Evolutionary conservation across 1,140 invertebrate genomes (phyloP).

Genomic region (Capitella teleta): DNA sequence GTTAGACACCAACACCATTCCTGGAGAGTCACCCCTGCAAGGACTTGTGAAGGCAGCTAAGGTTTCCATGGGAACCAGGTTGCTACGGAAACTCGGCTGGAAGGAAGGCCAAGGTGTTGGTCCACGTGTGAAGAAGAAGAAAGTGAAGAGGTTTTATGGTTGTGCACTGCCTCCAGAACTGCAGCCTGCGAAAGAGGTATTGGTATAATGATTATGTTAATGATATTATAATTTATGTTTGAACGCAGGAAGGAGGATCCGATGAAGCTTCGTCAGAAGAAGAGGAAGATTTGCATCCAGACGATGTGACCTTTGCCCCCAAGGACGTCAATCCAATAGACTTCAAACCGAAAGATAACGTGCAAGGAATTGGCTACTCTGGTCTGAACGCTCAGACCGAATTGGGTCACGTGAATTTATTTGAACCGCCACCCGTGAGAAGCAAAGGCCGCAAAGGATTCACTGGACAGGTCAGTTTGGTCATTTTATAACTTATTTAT

Average conservation of each 20-base stretch:
- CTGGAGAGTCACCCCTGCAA: slow-evolving; percentile 62
- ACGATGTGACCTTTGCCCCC: slow-evolving; percentile 60
- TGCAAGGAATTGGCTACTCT: slow-evolving; percentile 68
- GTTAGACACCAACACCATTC: slow-evolving; percentile 15
- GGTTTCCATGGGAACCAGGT: slow-evolving; percentile 71
- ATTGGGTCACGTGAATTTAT: slow-evolving; percentile 28
- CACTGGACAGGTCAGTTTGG: slow-evolving; percentile 51
- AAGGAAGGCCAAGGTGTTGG: slow-evolving; percentile 83
- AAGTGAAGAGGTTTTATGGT: slow-evolving; percentile 51
- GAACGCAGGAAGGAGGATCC: background rate
- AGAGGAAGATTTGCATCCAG: slow-evolving; percentile 27
- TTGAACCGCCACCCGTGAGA: slow-evolving; percentile 21
- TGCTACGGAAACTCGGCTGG: slow-evolving; percentile 72
- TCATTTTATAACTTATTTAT: background rate
- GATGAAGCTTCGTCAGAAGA: slow-evolving; percentile 24
- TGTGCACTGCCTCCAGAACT: slow-evolving; percentile 49
- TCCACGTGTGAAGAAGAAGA: slow-evolving; percentile 47
- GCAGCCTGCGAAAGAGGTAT: background rate
- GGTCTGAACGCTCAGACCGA: slow-evolving; percentile 49
- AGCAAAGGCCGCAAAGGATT: slow-evolving; percentile 54
- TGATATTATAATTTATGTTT: background rate
- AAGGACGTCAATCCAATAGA: slow-evolving; percentile 64
- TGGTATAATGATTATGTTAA: background rate
- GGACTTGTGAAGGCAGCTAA: slow-evolving; percentile 66
- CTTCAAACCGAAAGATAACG: slow-evolving; percentile 58